Evolutionary conservation across 2,888 invertebrate genomes (phyloP).

Genomic region (Tigriopus californicus): DNA sequence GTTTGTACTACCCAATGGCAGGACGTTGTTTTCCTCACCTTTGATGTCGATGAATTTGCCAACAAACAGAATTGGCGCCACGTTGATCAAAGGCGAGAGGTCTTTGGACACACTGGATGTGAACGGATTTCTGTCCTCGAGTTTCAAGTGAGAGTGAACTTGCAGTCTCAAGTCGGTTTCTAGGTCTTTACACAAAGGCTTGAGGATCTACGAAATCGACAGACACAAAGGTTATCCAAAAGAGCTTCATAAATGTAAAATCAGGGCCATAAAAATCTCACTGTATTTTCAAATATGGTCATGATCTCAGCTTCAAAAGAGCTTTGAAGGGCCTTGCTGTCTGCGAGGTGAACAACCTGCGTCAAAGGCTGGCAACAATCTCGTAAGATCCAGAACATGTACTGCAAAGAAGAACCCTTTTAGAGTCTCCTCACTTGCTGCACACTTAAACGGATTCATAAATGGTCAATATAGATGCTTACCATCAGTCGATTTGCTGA

Average conservation of each 20-base stretch:
- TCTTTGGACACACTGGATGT: constrained; percentile 49
- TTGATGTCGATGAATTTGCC: constrained; percentile 3
- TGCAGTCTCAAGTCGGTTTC: constrained; percentile 82
- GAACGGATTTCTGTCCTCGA: constrained; percentile 44
- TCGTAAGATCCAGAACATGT: constrained; percentile 32
- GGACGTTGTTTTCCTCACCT: neutral
- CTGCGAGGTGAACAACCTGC: too few species aligned
- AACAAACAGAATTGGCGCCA: neutral
- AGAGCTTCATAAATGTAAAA: neutral
- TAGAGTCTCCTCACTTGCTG: neutral
- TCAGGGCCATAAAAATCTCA: neutral
- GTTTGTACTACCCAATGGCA: neutral
- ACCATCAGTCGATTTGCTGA: constrained; percentile 38
- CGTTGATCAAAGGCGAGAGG: neutral
- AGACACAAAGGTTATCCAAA: neutral
- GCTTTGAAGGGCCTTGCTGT: too few species aligned
- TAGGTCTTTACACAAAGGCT: constrained; percentile 48
- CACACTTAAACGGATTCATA: too few species aligned
- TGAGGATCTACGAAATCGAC: neutral
- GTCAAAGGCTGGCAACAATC: constrained; percentile 29
- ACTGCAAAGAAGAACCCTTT: constrained; percentile 26
- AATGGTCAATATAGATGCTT: constrained; percentile 22
- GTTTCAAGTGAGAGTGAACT: constrained; percentile 71
- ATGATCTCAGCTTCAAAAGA: too few species aligned
- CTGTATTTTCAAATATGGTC: too few species aligned